A percentile compares a stretch with the other conserved stretches of the same genome.
phyloP scores from a whole-genome alignment of 2,888 invertebrate genomes.

The Protula sp. region DNA sequence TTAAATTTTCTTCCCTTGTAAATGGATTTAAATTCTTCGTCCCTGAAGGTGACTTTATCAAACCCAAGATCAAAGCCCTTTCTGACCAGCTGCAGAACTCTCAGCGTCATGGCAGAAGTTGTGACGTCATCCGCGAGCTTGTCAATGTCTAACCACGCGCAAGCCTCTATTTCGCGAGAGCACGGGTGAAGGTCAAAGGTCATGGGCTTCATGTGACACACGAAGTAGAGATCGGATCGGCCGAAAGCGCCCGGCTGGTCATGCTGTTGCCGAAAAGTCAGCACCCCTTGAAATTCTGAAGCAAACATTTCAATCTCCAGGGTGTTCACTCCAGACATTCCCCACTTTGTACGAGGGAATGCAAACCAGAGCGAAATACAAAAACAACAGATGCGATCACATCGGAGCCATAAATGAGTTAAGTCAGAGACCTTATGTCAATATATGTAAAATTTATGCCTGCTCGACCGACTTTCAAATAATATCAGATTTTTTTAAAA shows the following conservation, averaged over 20 bases:
- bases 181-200: conserved; percentile 40
- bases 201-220: conserved; percentile 42
- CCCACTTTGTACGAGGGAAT: too few species aligned
- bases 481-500: too few species aligned
- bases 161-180: conserved; percentile 36
- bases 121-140: conserved; percentile 26
- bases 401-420: too few species aligned
- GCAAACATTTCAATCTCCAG: conserved; percentile 9
- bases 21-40: conserved; percentile 34
- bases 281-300: conserved; percentile 43
- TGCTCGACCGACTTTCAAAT: too few species aligned
- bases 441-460: too few species aligned
- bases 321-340: neutral
- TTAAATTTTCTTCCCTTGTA: too few species aligned
- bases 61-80: conserved; percentile 37
- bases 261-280: conserved; percentile 48
- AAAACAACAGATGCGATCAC: too few species aligned
- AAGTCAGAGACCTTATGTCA: too few species aligned
- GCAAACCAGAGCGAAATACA: too few species aligned
- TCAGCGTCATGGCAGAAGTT: conserved; percentile 31
- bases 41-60: conserved; percentile 32
- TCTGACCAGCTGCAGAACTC: conserved; percentile 8
- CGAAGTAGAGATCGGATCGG: conserved; percentile 46
- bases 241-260: conserved; percentile 45
- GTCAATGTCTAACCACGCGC: conserved; percentile 41